Evolutionary conservation across 2,888 invertebrate species (phyloP), one percentile per base, ranked within the genome.

Genomic region (Actias luna): DNA sequence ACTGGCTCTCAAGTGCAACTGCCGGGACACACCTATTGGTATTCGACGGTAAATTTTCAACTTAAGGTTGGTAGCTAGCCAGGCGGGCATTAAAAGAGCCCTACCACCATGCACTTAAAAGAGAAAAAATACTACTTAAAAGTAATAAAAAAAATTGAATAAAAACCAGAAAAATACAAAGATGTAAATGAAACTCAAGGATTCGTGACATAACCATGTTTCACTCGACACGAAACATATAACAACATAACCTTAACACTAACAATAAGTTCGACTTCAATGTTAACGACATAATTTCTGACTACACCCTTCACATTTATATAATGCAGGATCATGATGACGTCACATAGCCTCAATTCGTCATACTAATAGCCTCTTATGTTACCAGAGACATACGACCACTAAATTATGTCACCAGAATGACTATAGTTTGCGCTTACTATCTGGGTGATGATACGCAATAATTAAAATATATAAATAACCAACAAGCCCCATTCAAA

Each of bases 261-360:
- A 42, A n/a, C 42, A 50, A 10, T 25, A 50, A 50, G 25, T 50
- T 50, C 8, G 46, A 25, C 25, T 50, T 50, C 46, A 50, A 50
- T 50, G 46, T 50, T 25, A 50, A 50, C 46, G 46, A 50, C 46
- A 50, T 50, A 50, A 50, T 50, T 22, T 50, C 22, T 50, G 46
- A 25, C 46, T 25, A 25, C 46, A 25, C 46, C 46, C 46, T 7
- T 25, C 10, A 50, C 22, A 50, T 50, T 22, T 50, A 50, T 50
- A 25, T 12, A 50, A 25, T 22, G 25, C 12, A 10, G 12, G 22
- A 1, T 25, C 18, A 42, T 18, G n/a, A 18, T n/a, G 18, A n/a
- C 42, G 8, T 50, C 22, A 50, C 25, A 50, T 25, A 25, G 12
- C 22, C 12, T 25, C 46, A 25, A 25, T 22, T 12, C 25, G 25